Evolutionary conservation across 2,797 vertebrate species (phyloP).

Genomic region (Pagetopsis macropterus): DNA sequence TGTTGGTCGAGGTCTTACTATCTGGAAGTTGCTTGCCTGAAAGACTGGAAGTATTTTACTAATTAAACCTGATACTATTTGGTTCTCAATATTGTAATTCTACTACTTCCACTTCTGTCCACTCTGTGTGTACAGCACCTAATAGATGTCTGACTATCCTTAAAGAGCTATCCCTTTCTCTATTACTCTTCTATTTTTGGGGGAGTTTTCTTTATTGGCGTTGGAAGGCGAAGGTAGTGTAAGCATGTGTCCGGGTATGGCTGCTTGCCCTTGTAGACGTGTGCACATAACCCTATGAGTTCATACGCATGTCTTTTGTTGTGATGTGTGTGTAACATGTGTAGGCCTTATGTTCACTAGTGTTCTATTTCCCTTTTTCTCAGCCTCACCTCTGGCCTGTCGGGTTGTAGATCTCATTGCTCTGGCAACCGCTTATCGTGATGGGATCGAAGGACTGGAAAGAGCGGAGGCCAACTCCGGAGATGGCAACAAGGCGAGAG

Average conservation of each 20-base stretch:
- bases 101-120: not conserved
- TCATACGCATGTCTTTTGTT: constrained; percentile 8
- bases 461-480: constrained; percentile 95
- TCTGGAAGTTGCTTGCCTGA: not conserved
- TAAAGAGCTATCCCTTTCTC: not conserved
- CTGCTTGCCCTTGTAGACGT: not conserved
- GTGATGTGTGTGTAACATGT: constrained; percentile 16
- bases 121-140: not conserved
- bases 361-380: constrained; percentile 8
- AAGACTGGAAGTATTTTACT: not conserved
- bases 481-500: constrained; percentile 93
- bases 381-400: constrained; percentile 93
- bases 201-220: not conserved
- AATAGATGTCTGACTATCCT: not conserved
- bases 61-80: not conserved
- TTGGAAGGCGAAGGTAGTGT: not conserved
- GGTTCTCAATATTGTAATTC: not conserved
- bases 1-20: not conserved
- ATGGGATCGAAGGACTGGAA: constrained; percentile 99
- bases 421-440: constrained; percentile 96
- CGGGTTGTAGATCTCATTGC: constrained; percentile 97
- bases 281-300: not conserved
- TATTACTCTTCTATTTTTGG: not conserved
- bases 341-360: constrained; percentile 4
- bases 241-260: not conserved